Percentiles rank a stretch among this genome's conserved stretches.
phyloP scores from a whole-genome alignment of 1,140 invertebrate genomes.

The Penaeus japonicus region DNA sequence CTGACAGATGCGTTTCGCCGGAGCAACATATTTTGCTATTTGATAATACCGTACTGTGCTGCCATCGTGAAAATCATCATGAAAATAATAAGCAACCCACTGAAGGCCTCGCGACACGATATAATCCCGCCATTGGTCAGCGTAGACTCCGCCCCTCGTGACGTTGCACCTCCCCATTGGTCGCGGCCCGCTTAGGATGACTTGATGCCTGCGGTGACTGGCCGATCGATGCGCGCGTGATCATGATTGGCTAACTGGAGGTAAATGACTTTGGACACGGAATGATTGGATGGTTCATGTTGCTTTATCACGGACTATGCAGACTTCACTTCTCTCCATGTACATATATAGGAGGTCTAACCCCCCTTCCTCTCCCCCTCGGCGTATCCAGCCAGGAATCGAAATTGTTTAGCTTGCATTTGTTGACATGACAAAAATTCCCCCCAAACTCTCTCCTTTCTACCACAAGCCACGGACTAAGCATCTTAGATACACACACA shows the following conservation, averaged over 20 bases:
- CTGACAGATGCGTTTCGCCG: neutral
- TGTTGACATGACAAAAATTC: no score
- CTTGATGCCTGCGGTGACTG: slow-evolving; percentile 52
- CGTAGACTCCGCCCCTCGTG: slow-evolving; percentile 17
- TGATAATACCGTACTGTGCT: slow-evolving; percentile 10
- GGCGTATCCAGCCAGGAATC: slow-evolving; percentile 19
- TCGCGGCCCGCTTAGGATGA: slow-evolving; percentile 12
- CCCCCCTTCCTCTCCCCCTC: neutral
- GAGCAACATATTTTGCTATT: neutral
- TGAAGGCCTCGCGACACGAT: slow-evolving; percentile 23
- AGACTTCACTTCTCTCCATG: slow-evolving; percentile 26
- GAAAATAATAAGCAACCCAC: slow-evolving; percentile 51
- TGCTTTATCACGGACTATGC: slow-evolving; percentile 44
- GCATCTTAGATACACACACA: no score
- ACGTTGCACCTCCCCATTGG: slow-evolving; percentile 39
- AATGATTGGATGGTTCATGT: slow-evolving; percentile 50
- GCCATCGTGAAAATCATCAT: slow-evolving; percentile 47
- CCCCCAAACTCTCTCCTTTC: no score
- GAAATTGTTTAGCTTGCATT: neutral
- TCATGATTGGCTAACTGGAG: slow-evolving; percentile 50
- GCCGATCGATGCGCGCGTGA: slow-evolving; percentile 46
- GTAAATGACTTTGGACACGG: slow-evolving; percentile 54
- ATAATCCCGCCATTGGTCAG: slow-evolving; percentile 53
- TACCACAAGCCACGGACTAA: no score
- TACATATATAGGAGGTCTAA: neutral